phyloP scores from a whole-genome alignment of 2,797 vertebrate genomes.

The Miichthys miiuy region DNA sequence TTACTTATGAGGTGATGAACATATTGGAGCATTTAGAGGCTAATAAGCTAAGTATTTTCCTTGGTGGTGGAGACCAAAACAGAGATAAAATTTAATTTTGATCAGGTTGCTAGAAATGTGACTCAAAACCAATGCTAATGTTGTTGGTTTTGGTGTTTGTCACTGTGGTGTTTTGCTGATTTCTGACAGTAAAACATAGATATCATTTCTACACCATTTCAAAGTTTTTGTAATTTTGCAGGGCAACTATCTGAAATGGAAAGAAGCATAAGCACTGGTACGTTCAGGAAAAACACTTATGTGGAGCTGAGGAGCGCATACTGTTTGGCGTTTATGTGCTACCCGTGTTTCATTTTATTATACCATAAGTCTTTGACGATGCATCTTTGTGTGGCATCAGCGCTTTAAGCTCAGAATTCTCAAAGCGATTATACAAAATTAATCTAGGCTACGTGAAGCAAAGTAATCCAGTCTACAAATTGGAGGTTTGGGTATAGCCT shows the following conservation, averaged over 20 bases:
- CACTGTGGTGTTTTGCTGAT: not conserved
- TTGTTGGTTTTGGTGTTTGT: not conserved
- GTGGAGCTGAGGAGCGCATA: not conserved
- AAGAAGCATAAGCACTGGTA: not conserved
- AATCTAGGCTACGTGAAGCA: conserved; percentile 70
- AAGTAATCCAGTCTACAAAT: conserved; percentile 73
- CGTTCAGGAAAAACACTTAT: not conserved
- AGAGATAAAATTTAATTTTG: too few relatives aligned
- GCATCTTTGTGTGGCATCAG: conserved; percentile 39
- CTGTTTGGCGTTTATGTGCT: conserved; percentile 35
- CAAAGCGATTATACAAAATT: conserved; percentile 77
- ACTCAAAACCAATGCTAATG: not conserved
- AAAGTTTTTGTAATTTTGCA: not conserved
- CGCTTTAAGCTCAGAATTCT: conserved; percentile 66
- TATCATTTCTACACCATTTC: not conserved
- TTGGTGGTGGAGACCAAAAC: too few relatives aligned
- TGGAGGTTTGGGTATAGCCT: too few relatives aligned
- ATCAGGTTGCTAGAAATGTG: not conserved
- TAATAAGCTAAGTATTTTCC: too few relatives aligned
- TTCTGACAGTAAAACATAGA: too few relatives aligned
- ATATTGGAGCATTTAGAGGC: too few relatives aligned
- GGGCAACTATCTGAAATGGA: not conserved
- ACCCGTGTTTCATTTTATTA: conserved; percentile 46
- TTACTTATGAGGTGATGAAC: too few relatives aligned
- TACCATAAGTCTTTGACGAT: conserved; percentile 13